These are phyloP conservation scores for Drosophila bipectinata DNA, from an alignment of 1,140 invertebrate species.

Conservation along the genomic window DNA sequence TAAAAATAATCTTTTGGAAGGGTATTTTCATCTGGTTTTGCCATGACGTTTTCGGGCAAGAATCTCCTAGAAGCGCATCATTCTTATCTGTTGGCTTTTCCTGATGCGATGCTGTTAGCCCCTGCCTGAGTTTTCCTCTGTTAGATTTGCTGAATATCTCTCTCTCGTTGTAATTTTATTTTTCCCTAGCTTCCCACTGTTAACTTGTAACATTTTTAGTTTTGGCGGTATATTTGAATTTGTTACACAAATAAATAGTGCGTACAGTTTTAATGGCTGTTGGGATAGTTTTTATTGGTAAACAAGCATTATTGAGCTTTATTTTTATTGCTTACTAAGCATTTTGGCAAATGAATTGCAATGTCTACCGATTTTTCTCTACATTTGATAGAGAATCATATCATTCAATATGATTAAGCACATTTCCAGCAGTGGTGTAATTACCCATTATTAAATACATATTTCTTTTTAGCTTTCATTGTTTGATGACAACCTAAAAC, in stretches of 20 bases:
- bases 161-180: background rate
- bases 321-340: background rate
- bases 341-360: background rate
- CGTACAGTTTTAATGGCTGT: background rate
- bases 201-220: conserved; percentile 3
- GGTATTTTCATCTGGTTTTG: too few relatives aligned
- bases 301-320: background rate
- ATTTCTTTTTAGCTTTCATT: background rate
- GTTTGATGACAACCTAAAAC: background rate
- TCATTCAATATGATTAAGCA: background rate
- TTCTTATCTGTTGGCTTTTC: background rate
- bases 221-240: conserved; percentile 27
- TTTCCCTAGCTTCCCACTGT: conserved; percentile 8
- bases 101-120: background rate
- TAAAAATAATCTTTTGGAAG: background rate
- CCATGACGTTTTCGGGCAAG: background rate
- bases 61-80: background rate
- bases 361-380: background rate
- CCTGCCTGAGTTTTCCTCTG: background rate
- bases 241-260: background rate
- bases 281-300: too few relatives aligned
- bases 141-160: background rate
- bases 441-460: background rate
- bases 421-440: background rate
- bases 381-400: background rate